These are phyloP conservation scores for Chiloscyllium plagiosum DNA, from an alignment of 2,113 vertebrate genomes.

Conservation along the genomic window DNA sequence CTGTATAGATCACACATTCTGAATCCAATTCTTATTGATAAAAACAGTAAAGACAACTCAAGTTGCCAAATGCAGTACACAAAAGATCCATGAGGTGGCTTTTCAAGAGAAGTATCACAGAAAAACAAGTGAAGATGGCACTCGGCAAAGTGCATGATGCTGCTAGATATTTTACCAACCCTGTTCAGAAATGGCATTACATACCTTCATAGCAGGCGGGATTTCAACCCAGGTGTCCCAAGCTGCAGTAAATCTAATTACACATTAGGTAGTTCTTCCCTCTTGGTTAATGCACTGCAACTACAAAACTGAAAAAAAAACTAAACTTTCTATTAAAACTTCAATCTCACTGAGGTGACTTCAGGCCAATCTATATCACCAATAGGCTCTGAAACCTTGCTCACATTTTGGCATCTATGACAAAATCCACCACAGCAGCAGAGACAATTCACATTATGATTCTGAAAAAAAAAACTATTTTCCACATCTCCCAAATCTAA, in stretches of 20 bases:
- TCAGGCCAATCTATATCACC: too few species aligned
- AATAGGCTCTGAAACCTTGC: background rate
- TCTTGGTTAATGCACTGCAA: too few species aligned
- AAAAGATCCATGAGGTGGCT: background rate
- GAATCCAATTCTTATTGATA: background rate
- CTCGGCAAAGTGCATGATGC: background rate
- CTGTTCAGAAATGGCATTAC: background rate
- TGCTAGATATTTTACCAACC: background rate
- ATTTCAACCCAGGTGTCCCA: too few species aligned
- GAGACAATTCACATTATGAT: background rate
- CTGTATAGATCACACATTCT: background rate
- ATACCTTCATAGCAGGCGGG: too few species aligned
- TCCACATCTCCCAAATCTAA: background rate
- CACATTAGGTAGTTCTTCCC: background rate
- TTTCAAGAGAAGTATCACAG: background rate
- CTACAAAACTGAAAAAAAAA: too few species aligned
- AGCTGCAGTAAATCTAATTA: background rate
- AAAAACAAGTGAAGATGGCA: background rate
- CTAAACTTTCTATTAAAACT: too few species aligned
- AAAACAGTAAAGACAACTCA: background rate
- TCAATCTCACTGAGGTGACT: too few species aligned
- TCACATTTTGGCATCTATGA: background rate
- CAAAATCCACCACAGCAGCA: background rate
- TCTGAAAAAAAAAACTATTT: background rate
- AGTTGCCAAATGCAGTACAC: background rate